A percentile compares a stretch with the other conserved stretches of the same genome.
Conservation (phyloP, 2,797 vertebrate genomes). For the Micropoecilia bifurca region DNA sequence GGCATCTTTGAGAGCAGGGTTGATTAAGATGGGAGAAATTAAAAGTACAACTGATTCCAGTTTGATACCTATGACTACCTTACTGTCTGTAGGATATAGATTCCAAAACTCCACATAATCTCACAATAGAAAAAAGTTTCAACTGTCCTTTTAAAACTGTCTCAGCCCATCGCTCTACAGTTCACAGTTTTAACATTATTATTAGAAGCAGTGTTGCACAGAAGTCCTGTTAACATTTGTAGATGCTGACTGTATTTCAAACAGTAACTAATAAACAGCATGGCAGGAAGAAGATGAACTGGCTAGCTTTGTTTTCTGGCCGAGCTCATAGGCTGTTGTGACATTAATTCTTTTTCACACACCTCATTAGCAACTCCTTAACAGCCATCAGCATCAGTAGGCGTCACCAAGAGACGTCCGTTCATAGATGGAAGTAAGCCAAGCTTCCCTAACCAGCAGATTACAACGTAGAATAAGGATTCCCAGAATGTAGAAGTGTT, state of each 20-base stretch:
- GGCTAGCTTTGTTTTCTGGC: background rate
- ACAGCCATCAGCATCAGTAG: constrained; percentile 3
- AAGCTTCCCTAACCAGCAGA: background rate
- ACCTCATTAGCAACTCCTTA: constrained; percentile 10
- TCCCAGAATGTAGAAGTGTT: background rate
- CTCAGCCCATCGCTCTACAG: background rate
- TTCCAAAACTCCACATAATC: background rate
- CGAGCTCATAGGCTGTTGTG: background rate
- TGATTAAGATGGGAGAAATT: background rate
- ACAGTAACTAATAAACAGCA: background rate
- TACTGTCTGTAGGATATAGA: background rate
- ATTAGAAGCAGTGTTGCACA: background rate
- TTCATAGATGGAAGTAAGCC: background rate
- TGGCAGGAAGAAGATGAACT: background rate
- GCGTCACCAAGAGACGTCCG: background rate
- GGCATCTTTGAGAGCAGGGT: background rate
- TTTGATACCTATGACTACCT: background rate
- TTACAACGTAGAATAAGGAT: background rate
- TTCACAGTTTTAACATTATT: background rate
- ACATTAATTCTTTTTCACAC: constrained; percentile 6
- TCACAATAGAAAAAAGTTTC: background rate
- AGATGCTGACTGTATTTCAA: background rate
- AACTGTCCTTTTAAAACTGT: background rate
- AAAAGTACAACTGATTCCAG: background rate
- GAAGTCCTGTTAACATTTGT: background rate